A percentile compares a stretch with the other conserved stretches of the same genome.
Evolutionary conservation across 2,113 vertebrate genomes (phyloP).

Genomic region (Passer domesticus): DNA sequence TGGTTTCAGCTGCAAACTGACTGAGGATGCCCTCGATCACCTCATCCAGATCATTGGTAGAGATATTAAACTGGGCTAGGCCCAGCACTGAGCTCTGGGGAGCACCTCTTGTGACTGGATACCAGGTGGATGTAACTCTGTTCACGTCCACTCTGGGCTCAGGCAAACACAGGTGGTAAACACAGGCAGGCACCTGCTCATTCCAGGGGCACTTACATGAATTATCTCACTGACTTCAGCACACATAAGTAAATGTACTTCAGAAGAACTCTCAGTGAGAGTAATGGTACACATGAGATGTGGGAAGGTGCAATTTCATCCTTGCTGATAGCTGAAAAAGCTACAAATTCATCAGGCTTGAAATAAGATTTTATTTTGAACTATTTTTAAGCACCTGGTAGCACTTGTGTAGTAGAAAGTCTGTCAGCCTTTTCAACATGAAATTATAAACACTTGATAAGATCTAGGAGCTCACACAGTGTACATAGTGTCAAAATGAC

Average conservation of each 20-base stretch:
- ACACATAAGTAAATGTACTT: neutral
- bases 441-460: neutral
- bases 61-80: neutral
- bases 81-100: neutral
- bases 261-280: neutral
- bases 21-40: accelerated
- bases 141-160: neutral
- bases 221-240: neutral
- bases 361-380: neutral
- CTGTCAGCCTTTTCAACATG: neutral
- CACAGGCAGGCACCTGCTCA: neutral
- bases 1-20: neutral
- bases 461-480: neutral
- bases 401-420: neutral
- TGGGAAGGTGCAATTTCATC: neutral
- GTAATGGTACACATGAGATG: neutral
- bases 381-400: neutral
- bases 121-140: neutral
- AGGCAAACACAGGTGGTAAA: neutral
- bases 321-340: neutral
- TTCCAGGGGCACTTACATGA: neutral
- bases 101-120: neutral
- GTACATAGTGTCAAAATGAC: neutral
- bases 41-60: neutral
- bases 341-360: neutral